phyloP scores from a whole-genome alignment of 2,888 invertebrate species.

The Zaprionus lineosus region DNA sequence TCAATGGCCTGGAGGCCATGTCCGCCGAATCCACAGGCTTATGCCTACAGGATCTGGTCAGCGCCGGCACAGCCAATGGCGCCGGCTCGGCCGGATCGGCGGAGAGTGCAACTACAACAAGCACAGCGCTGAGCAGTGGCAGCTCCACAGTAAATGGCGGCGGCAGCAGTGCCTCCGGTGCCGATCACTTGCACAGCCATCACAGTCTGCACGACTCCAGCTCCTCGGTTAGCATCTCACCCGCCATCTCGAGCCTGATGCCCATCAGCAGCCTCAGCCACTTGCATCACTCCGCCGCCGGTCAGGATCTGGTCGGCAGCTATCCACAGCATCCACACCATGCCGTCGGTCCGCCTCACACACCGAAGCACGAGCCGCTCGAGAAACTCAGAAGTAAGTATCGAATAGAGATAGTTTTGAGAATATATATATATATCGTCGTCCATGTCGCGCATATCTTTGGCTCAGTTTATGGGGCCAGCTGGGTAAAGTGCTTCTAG shows the following conservation, averaged over 20 bases:
- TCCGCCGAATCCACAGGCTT: slow-evolving; percentile 85
- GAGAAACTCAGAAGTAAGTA: slow-evolving; percentile 89
- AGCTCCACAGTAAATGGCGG: slow-evolving; percentile 80
- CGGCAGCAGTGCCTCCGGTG: slow-evolving; percentile 72
- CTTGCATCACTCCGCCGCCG: slow-evolving; percentile 81
- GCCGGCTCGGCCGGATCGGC: slow-evolving; percentile 80
- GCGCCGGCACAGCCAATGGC: slow-evolving; percentile 83
- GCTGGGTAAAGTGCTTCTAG: slow-evolving; percentile 16
- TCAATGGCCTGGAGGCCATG: slow-evolving; percentile 84
- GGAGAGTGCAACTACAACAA: slow-evolving; percentile 78
- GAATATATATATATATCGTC: not conserved
- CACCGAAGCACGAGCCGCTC: slow-evolving; percentile 86
- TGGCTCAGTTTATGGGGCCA: slow-evolving; percentile 39
- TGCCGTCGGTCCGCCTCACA: slow-evolving; percentile 85
- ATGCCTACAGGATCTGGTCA: slow-evolving; percentile 88
- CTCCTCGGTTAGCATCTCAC: slow-evolving; percentile 85
- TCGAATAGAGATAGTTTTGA: slow-evolving; percentile 49
- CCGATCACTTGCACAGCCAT: slow-evolving; percentile 82
- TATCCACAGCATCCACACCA: slow-evolving; percentile 85
- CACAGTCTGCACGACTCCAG: slow-evolving; percentile 84
- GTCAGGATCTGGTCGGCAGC: slow-evolving; percentile 83
- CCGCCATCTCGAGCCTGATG: slow-evolving; percentile 85
- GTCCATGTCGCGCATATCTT: not conserved
- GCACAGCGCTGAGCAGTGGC: slow-evolving; percentile 79
- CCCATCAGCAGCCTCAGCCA: slow-evolving; percentile 82